Evolutionary conservation across 2,797 vertebrate species (phyloP).

Genomic region (Lithobates pipiens): DNA sequence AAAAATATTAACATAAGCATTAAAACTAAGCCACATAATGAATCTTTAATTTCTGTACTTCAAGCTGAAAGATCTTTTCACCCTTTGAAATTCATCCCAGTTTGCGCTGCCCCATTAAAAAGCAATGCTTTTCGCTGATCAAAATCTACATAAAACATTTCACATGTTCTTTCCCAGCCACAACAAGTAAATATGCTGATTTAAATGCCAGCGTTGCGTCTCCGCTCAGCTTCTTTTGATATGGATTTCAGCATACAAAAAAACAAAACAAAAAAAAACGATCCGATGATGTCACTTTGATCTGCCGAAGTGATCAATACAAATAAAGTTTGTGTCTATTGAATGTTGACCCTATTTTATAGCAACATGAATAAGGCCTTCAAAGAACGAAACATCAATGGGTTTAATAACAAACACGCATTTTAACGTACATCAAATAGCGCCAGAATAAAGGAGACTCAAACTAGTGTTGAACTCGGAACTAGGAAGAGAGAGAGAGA

Average conservation of each 20-base stretch:
- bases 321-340: constrained; percentile 56
- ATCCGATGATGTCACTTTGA: constrained; percentile 52
- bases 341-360: constrained; percentile 56
- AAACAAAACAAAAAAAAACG: not conserved
- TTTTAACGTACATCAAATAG: constrained; percentile 57
- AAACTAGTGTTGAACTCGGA: constrained; percentile 38
- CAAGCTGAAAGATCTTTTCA: not conserved
- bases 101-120: constrained; percentile 25
- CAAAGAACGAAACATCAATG: constrained; percentile 55
- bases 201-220: not conserved
- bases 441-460: constrained; percentile 32
- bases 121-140: constrained; percentile 19
- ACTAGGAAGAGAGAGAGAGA: not conserved
- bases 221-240: constrained; percentile 43
- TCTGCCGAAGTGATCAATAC: constrained; percentile 59
- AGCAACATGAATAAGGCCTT: constrained; percentile 50
- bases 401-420: constrained; percentile 52
- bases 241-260: constrained; percentile 19
- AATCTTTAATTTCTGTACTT: not conserved
- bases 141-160: constrained; percentile 45
- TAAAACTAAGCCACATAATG: not conserved
- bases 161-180: not conserved
- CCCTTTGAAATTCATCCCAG: constrained; percentile 32
- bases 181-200: constrained; percentile 48
- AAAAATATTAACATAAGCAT: not conserved